Base-by-base conservation (phyloP, 2,113 vertebrate genomes). In the Nannospalax galili region DNA sequence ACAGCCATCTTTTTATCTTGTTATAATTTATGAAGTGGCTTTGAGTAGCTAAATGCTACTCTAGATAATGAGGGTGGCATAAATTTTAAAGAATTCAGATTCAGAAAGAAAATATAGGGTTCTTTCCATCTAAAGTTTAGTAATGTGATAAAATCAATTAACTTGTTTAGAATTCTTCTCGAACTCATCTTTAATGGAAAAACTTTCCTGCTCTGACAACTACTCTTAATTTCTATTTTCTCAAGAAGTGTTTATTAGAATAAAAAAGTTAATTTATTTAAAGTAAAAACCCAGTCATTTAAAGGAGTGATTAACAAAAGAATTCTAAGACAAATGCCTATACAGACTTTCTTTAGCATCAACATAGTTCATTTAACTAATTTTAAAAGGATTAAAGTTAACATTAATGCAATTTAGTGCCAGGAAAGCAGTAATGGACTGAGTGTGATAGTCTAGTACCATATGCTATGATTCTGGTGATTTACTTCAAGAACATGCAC, bases 61-160 rank as follows among this genome's bases (percentile, higher is more conserved):
- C 42, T 45, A 48, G 72, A 90, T 81, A 91, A 90, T 81, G n/a
- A 94, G 16, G n/a, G 69, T 94, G 77, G 67, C 32, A 92, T 95
- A 90, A 40, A 95, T 94, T 56, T 90, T 64, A 74, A 90, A 81
- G 40, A 42, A 89, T 97, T 84, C 95, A 93, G 42, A 94, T 92
- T 92, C 75, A 26, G 79, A 94, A 88, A 84, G 56, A 62, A 92
- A 85, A 92, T 89, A 74, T 77, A 5, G 81, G 82, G 37, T 92
- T 84, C 58, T 80, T 88, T 73, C 19, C 48, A 20, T 85, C 77
- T 65, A 77, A 94, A 93, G 56, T 69, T 96, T 93, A 86, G 65
- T 62, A 73, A 78, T 75, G 20, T 82, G 64, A 74, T 93, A 85
- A 91, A 95, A 64, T 95, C 67, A 87, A 65, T 93, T 82, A 91